These are phyloP conservation scores for Oeneis ivallda DNA, from an alignment of 2,888 invertebrate species.

Conservation along the genomic window DNA sequence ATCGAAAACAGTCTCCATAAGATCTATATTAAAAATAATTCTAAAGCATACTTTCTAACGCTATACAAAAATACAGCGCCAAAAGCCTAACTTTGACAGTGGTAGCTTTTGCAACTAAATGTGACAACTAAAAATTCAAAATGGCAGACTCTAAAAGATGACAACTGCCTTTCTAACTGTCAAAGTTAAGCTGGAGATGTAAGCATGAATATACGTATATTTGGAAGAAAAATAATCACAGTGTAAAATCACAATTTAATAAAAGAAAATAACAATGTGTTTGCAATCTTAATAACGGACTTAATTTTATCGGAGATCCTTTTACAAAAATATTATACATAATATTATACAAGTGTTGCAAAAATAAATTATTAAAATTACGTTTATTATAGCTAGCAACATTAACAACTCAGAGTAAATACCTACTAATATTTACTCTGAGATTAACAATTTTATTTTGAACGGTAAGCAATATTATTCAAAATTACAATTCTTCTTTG, in stretches of 20 bases:
- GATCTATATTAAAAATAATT: slow-evolving; percentile 45
- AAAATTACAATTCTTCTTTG: slow-evolving; percentile 58
- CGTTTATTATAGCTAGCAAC: slow-evolving; percentile 69
- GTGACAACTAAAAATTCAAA: neutral
- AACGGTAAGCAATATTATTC: slow-evolving; percentile 75
- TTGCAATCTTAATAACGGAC: slow-evolving; percentile 47
- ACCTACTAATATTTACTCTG: too few species aligned
- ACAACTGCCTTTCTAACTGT: neutral
- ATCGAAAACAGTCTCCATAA: slow-evolving; percentile 40
- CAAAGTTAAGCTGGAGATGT: slow-evolving; percentile 11
- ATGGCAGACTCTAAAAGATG: neutral
- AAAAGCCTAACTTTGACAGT: slow-evolving; percentile 4
- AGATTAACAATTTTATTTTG: slow-evolving; percentile 66
- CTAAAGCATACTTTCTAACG: slow-evolving; percentile 35
- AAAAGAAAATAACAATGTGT: slow-evolving; percentile 47
- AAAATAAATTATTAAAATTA: slow-evolving; percentile 63
- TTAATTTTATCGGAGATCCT: slow-evolving; percentile 63
- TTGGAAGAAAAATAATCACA: slow-evolving; percentile 67
- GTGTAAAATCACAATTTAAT: slow-evolving; percentile 64
- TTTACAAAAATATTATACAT: slow-evolving; percentile 65
- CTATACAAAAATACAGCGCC: slow-evolving; percentile 13
- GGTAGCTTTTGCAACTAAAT: neutral
- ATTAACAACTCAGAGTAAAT: too few species aligned
- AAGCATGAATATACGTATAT: slow-evolving; percentile 38
- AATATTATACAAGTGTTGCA: slow-evolving; percentile 52